Base-by-base conservation (phyloP, 2,113 vertebrate genomes). In the Pterocles burchelli region DNA sequence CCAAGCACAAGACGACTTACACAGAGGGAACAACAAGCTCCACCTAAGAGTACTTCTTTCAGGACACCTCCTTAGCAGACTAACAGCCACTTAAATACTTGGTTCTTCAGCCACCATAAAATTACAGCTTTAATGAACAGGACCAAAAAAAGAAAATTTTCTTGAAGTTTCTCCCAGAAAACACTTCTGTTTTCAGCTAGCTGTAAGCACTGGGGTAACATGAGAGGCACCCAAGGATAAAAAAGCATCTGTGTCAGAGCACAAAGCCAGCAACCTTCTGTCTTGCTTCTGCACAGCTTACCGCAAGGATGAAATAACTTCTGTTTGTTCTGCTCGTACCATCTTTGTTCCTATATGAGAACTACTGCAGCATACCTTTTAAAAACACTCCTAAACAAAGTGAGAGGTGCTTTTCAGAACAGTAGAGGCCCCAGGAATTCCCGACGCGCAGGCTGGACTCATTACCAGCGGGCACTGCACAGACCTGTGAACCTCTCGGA, bases 401-500 rank as follows among this genome's bases (percentile, higher is more conserved):
- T 9, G 14, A 65, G 36, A 49, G 4, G 28, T 17, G 21, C 18
- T 90, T 49, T 83, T 15, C 71, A 49, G 51, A 73, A 11, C 11
- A 43, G n/a, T 2, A 31, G 55, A 83, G 36, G 51, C 36, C 33
- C 52, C 34, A 55, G 45, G 54, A 91, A 11, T 18, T 14, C 58
- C 55, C 4, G 46, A 31, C 0, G 4, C 10, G 1, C 20, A 24
- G 62, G 52, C 26, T 80, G 79, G 63, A 79, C n/a, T 49, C 13
- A 2, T 1, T 6, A 34, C 70, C 29, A 8, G 3, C 0, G 31
- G 18, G 10, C 3, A 1, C 24, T 8, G 21, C 1, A 1, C 28
- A 66, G 46, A 45, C 17, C 31, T 18, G 15, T 16, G n/a, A 88
- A 24, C 63, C 33, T n/a, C 9, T 22, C 0, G 0, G 33, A 18